phyloP scores from a whole-genome alignment of 1,140 invertebrate species.

The Nymphalis io region DNA sequence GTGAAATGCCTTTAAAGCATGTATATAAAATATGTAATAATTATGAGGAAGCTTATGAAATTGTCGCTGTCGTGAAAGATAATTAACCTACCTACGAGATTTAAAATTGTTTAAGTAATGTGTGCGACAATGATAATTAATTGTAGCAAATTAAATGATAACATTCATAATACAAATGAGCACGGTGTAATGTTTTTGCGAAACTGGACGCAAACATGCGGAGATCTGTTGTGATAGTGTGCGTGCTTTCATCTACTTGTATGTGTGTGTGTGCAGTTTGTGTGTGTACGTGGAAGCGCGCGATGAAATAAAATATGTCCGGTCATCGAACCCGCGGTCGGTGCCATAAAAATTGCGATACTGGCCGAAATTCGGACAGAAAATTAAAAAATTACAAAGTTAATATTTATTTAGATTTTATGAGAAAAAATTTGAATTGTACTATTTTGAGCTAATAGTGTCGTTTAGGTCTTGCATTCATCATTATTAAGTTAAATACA shows the following conservation, averaged over 20 bases:
- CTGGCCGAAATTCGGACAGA: slow-evolving; percentile 73
- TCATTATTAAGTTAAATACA: background rate
- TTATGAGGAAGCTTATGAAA: slow-evolving; percentile 22
- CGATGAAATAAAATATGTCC: slow-evolving; percentile 81
- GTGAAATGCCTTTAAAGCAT: slow-evolving; percentile 13
- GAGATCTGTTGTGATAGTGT: slow-evolving; percentile 62
- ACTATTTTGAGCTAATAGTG: background rate
- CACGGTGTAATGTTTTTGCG: slow-evolving; percentile 70
- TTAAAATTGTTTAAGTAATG: slow-evolving; percentile 27
- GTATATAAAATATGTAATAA: slow-evolving; percentile 27
- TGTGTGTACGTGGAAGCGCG: slow-evolving; percentile 78
- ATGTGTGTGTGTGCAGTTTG: slow-evolving; percentile 62
- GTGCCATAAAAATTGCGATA: slow-evolving; percentile 80
- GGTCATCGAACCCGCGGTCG: slow-evolving; percentile 77
- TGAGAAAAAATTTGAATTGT: background rate
- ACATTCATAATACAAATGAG: slow-evolving; percentile 69
- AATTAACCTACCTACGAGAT: slow-evolving; percentile 26
- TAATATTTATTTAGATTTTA: slow-evolving; percentile 20
- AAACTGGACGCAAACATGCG: slow-evolving; percentile 72
- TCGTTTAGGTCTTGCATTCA: background rate
- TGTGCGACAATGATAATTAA: slow-evolving; percentile 57
- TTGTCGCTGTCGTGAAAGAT: slow-evolving; percentile 20
- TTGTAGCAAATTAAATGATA: slow-evolving; percentile 60
- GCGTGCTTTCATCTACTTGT: slow-evolving; percentile 58
- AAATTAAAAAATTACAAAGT: slow-evolving; percentile 49